Evolutionary conservation across 2,888 invertebrate species (phyloP), one percentile per base, ranked within the genome.

Genomic region (Drosophila subquinaria): DNA sequence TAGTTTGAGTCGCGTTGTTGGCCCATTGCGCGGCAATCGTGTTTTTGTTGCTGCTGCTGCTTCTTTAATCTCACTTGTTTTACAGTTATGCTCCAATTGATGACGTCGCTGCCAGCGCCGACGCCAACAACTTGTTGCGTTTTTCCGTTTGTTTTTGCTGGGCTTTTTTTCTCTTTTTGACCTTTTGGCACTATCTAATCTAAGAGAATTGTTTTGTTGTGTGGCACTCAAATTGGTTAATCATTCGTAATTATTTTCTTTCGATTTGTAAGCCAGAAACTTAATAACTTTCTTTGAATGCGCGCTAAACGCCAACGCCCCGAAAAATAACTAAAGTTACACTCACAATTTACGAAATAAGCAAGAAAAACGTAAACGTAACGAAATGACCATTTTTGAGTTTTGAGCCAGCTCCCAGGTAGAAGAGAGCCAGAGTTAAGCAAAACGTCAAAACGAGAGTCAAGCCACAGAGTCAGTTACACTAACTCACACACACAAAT

Each of bases 311-410:
- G 86, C 81, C 86, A 86, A 86, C 86, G 86, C 90, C 86, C 90
- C 81, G 81, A 90, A 88, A 76, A 63, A 50, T 17, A 73, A 64
- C 60, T 57, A 65, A 77, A 67, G 52, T 59, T 64, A 59, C 52
- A 62, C 53, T 55, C 72, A 61, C 64, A 62, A 64, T 64, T 61
- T 42, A 71, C 59, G 50, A 66, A 63, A 78, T 67, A 67, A 60
- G 38, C 59, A 68, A 81, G 68, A 79, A 89, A 83, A 82, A 84
- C 83, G 82, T 73, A 70, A 84, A 79, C 76, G 79, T 76, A 76
- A 88, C 66, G 64, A 89, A 89, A 89, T 89, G 89, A 88, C 84
- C 88, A 85, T 84, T 84, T 77, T 84, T 88, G 82, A 79, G 88
- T 84, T 79, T 64, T 63, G 40, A 83, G 67, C 69, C 71, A 79